phyloP scores from a whole-genome alignment of 2,113 vertebrate genomes.

The Monarcha castaneiventris region DNA sequence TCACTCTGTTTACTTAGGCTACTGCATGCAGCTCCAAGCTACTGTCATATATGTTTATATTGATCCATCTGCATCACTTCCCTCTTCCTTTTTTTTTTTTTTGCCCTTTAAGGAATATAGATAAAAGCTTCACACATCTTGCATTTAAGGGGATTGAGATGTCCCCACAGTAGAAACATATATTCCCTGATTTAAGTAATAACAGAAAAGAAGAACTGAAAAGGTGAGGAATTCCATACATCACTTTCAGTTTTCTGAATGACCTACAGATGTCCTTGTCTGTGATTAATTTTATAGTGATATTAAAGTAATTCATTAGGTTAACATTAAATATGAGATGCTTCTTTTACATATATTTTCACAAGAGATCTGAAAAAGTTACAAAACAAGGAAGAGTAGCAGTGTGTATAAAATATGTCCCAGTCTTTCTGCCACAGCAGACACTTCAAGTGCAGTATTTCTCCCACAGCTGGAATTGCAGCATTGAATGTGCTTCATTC shows the following conservation, averaged over 20 bases:
- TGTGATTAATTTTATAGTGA: not conserved
- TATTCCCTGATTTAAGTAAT: not conserved
- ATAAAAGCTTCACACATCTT: constrained; percentile 17
- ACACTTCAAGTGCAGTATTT: not conserved
- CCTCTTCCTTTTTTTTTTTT: not conserved
- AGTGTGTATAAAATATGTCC: not conserved
- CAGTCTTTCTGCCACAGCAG: not conserved
- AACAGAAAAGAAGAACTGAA: not conserved
- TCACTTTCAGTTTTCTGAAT: not conserved
- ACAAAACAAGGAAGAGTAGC: not conserved
- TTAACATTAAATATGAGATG: not conserved
- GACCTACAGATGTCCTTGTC: not conserved
- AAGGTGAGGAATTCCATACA: not conserved
- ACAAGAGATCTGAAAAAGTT: not conserved
- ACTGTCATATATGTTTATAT: constrained; percentile 59
- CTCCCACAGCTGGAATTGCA: not conserved
- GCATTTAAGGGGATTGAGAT: not conserved
- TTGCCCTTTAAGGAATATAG: not conserved
- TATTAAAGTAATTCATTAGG: not conserved
- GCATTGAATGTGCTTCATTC: not conserved
- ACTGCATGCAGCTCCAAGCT: constrained; percentile 52
- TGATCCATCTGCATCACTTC: constrained; percentile 27
- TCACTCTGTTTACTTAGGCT: constrained; percentile 59
- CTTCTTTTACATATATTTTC: not conserved
- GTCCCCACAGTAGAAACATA: not conserved